phyloP scores from a whole-genome alignment of 2,888 invertebrate species.

The Cryptosula pallasiana region DNA sequence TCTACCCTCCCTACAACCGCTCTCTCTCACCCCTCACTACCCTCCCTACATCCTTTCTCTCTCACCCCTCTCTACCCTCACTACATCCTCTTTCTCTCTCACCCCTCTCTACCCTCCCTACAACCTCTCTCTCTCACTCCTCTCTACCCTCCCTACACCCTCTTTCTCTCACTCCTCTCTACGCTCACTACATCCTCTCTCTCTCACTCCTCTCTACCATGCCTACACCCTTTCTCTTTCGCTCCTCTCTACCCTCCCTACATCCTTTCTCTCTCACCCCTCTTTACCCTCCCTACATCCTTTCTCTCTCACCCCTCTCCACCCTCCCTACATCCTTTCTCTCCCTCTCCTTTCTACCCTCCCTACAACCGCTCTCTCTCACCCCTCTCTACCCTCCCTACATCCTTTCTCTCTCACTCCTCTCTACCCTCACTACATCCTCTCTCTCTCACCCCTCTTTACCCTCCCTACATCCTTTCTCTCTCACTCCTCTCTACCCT shows the following conservation, averaged over 20 bases:
- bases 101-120: neutral
- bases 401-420: neutral
- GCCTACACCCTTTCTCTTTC: neutral
- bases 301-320: neutral
- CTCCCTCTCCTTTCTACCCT: neutral
- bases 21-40: neutral
- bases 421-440: neutral
- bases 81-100: neutral
- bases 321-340: neutral
- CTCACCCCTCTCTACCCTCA: neutral
- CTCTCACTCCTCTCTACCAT: neutral
- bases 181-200: neutral
- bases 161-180: neutral
- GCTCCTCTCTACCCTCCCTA: neutral
- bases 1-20: neutral
- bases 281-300: neutral
- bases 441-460: neutral
- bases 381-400: neutral
- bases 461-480: neutral
- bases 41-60: neutral
- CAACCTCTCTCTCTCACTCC: neutral
- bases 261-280: neutral
- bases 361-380: neutral
- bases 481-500: neutral
- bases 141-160: neutral